Base-by-base conservation (phyloP, 2,888 invertebrate genomes). In the Dasysyrphus albostriatus region DNA sequence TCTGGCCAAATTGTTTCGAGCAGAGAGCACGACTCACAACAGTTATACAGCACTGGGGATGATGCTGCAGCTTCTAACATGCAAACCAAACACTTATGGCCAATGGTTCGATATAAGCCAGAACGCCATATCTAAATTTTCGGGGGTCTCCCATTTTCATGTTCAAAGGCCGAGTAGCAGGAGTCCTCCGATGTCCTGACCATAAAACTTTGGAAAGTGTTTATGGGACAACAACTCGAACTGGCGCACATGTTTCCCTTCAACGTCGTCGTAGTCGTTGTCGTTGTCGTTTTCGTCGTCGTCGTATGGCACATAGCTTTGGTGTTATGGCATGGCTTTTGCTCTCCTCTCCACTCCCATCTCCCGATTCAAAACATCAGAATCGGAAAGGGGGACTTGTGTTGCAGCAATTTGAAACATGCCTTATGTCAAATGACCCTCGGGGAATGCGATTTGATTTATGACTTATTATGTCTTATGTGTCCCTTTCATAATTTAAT, bases 401-500 rank as follows among this genome's bases (percentile, higher is more conserved):
- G 65, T 59, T 83, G 83, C 87, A 83, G 83, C 87, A 83, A 75
- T 87, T 79, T 83, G 87, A 87, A 87, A 87, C 87, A 87, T 87
- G 87, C 78, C 87, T 72, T 79, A 87, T 88, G 88, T 88, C 83
- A 83, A 88, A 83, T 83, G 88, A 88, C 88, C 83, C 88, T 69
- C 61, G 65, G 83, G 88, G 88, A 83, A 88, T 88, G 88, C 79
- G 83, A 83, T 80, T 88, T 88, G 88, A 88, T 88, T 88, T 88
- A 88, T 88, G 88, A 88, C 83, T 88, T 88, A 88, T 88, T 88
- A 88, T 88, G 88, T 88, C 88, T 88, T 88, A 80, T 88, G 83
- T 83, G 87, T 87, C 87, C 84, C 88, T 88, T 88, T 88, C 88
- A 88, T 88, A 88, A 88, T 88, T 88, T 88, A 88, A 88, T 88